phyloP scores from a whole-genome alignment of 2,888 invertebrate genomes.

The Psylliodes chrysocephalus region DNA sequence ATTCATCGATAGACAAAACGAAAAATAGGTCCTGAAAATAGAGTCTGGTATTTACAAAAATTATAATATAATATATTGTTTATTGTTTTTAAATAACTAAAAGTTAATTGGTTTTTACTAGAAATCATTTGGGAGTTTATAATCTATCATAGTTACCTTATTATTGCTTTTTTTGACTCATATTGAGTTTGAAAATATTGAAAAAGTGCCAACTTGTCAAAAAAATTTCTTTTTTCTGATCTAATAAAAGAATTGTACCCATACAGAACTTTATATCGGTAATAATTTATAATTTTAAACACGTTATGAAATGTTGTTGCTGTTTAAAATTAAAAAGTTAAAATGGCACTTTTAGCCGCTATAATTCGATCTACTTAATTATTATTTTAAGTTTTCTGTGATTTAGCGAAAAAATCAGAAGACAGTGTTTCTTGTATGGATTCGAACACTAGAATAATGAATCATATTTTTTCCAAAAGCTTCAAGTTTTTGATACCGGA shows the following conservation, averaged over 20 bases:
- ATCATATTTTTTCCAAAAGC: constrained; percentile 7
- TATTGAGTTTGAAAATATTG: constrained; percentile 16
- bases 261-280: neutral
- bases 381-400: constrained; percentile 8
- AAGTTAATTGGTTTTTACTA: constrained; percentile 6
- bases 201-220: constrained; percentile 17
- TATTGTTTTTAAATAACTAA: neutral
- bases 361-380: constrained; percentile 4
- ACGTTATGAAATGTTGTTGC: neutral
- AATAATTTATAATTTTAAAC: neutral
- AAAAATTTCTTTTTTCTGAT: neutral
- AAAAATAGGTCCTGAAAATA: constrained; percentile 1
- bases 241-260: neutral
- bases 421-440: constrained; percentile 1
- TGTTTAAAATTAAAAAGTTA: neutral
- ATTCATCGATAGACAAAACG: constrained; percentile 12
- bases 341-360: neutral
- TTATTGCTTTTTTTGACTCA: constrained; percentile 17
- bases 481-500: neutral
- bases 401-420: constrained; percentile 2
- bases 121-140: constrained; percentile 12
- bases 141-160: constrained; percentile 10
- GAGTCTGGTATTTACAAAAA: constrained; percentile 11
- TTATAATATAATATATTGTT: constrained; percentile 4
- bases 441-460: neutral